Conservation (phyloP, 2,113 vertebrate genomes). For the Brachionichthys hirsutus region DNA sequence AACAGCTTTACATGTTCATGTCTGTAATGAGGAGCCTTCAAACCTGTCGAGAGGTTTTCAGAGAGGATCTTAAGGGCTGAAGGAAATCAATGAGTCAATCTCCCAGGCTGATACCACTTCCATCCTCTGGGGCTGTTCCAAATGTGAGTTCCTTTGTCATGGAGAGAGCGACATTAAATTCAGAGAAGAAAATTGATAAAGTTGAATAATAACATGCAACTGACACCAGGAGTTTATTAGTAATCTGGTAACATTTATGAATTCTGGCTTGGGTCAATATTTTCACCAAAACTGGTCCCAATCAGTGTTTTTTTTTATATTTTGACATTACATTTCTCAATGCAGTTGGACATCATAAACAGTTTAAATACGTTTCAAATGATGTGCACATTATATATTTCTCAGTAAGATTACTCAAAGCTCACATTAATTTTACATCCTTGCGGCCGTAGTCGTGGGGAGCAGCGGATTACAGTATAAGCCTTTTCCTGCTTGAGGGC, state of each 20-base stretch:
- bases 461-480: slow-evolving; percentile 37
- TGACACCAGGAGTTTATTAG: too few relatives aligned
- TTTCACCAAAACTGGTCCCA: neutral
- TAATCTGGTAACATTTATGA: too few relatives aligned
- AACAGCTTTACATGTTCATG: slow-evolving; percentile 68
- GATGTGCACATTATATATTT: slow-evolving; percentile 29
- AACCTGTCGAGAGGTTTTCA: slow-evolving; percentile 61
- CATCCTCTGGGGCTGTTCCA: slow-evolving; percentile 33
- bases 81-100: slow-evolving; percentile 66
- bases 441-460: slow-evolving; percentile 26
- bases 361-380: slow-evolving; percentile 24
- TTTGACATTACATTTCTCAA: slow-evolving; percentile 9
- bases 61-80: slow-evolving; percentile 52
- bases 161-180: slow-evolving; percentile 26
- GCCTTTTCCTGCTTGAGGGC: slow-evolving; percentile 51
- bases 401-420: slow-evolving; percentile 19
- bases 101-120: slow-evolving; percentile 49
- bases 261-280: too few relatives aligned
- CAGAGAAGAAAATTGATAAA: slow-evolving; percentile 15
- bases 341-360: slow-evolving; percentile 2
- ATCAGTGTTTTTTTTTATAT: slow-evolving; percentile 16
- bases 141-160: slow-evolving; percentile 36
- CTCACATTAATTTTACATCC: slow-evolving; percentile 34
- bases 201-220: too few relatives aligned
- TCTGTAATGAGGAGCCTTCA: slow-evolving; percentile 74